These are phyloP conservation scores for Argyrosomus regius DNA, from an alignment of 2,797 vertebrate genomes.

Conservation along the genomic window DNA sequence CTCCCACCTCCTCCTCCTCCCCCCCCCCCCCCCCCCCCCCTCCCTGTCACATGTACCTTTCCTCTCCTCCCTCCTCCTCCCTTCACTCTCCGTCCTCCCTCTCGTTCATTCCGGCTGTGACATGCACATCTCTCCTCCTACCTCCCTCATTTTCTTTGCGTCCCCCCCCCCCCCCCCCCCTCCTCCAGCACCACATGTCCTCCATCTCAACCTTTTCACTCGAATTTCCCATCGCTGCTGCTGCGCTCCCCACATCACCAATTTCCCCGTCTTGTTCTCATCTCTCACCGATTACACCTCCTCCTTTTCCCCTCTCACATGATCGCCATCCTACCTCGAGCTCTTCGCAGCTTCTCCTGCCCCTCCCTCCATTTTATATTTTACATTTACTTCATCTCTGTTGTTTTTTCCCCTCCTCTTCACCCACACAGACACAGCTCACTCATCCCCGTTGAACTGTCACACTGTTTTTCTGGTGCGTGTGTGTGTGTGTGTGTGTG, in stretches of 20 bases:
- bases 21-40: constrained; percentile 40
- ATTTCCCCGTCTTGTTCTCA: constrained; percentile 25
- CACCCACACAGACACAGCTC: constrained; percentile 53
- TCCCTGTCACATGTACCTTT: constrained; percentile 64
- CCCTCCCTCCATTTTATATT: constrained; percentile 45
- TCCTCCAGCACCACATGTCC: constrained; percentile 29
- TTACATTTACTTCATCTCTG: constrained; percentile 42
- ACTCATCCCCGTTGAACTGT: constrained; percentile 50
- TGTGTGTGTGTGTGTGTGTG: constrained; percentile 21
- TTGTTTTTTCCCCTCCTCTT: constrained; percentile 40
- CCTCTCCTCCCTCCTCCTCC: constrained; percentile 42
- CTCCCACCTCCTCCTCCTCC: constrained; percentile 43
- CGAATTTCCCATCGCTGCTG: constrained; percentile 37
- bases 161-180: too few relatives aligned
- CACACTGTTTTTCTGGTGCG: constrained; percentile 32
- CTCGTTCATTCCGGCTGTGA: constrained; percentile 45
- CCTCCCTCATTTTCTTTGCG: constrained; percentile 37
- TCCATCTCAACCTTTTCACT: constrained; percentile 52
- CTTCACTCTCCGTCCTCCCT: constrained; percentile 40
- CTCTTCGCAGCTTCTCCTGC: constrained; percentile 20
- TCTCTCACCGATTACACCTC: constrained; percentile 34
- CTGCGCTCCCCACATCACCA: constrained; percentile 21
- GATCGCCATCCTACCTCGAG: constrained; percentile 26
- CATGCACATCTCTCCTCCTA: constrained; percentile 48
- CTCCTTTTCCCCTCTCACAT: background rate